Conservation (phyloP, 2,888 invertebrate species). For the Sphaerophoria rueppellii region DNA sequence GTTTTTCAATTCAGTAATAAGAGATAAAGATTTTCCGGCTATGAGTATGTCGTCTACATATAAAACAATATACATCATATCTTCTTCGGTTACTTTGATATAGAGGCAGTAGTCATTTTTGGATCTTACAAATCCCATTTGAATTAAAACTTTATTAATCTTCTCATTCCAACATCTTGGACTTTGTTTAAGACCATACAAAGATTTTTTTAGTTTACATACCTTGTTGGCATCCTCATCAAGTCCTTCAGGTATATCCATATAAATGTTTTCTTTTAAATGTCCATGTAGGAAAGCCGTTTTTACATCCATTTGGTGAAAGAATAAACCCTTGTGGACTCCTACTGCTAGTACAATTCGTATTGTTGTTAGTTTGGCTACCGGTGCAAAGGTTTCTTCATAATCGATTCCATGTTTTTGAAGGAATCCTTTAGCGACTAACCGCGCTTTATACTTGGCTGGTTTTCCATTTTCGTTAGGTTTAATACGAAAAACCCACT, state of each 20-base stretch:
- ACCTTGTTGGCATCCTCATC: not conserved
- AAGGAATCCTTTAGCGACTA: too few species aligned
- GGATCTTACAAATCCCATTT: not conserved
- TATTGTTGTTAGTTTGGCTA: not conserved
- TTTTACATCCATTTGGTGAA: not conserved
- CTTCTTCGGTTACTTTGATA: not conserved
- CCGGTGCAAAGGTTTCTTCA: too few species aligned
- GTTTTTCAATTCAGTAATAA: not conserved
- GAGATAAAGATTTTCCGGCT: too few species aligned
- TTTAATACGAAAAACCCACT: too few species aligned
- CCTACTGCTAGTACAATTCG: not conserved
- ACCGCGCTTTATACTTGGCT: too few species aligned
- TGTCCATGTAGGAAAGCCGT: not conserved
- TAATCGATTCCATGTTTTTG: too few species aligned
- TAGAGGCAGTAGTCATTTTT: not conserved
- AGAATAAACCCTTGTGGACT: not conserved
- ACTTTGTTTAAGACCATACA: constrained; percentile 1
- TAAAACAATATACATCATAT: not conserved
- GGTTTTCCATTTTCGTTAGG: too few species aligned
- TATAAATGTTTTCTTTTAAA: not conserved
- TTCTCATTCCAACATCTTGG: not conserved
- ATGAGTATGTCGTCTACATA: too few species aligned
- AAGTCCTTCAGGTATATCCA: not conserved
- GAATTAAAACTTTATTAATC: not conserved
- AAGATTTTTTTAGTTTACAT: not conserved